phyloP scores from a whole-genome alignment of 2,888 invertebrate genomes.

The Steinernema carpocapsae region DNA sequence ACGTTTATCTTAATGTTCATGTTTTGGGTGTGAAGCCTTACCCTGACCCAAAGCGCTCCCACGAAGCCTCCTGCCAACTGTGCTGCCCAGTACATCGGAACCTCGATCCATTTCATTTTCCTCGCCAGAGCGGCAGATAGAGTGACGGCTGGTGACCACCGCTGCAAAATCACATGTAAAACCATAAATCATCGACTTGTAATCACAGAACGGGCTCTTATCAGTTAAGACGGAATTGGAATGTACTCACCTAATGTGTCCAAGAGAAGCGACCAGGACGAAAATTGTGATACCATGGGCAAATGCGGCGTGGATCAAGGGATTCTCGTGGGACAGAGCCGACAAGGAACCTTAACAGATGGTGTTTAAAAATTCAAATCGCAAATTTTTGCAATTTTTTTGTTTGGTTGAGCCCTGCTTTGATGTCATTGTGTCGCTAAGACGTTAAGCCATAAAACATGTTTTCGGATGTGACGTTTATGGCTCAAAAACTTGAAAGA shows the following conservation, averaged over 20 bases:
- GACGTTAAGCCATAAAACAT: no score
- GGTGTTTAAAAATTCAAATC: background rate
- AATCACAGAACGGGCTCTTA: background rate
- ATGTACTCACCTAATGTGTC: slow-evolving; percentile 48
- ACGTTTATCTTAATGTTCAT: background rate
- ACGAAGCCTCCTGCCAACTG: slow-evolving; percentile 70
- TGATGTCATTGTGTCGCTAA: no score
- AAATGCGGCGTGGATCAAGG: slow-evolving; percentile 57
- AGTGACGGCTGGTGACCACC: slow-evolving; percentile 72
- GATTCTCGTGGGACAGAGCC: slow-evolving; percentile 40
- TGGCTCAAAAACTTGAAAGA: background rate
- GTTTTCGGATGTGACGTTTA: no score
- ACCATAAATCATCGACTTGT: slow-evolving; percentile 1
- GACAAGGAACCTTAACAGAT: slow-evolving; percentile 48
- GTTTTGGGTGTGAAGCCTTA: slow-evolving; percentile 37
- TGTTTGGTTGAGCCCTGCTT: no score
- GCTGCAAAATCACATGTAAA: slow-evolving; percentile 53
- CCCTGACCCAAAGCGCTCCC: slow-evolving; percentile 66
- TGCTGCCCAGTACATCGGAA: slow-evolving; percentile 54
- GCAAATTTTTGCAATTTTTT: no score
- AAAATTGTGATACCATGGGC: slow-evolving; percentile 64
- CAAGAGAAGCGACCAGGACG: slow-evolving; percentile 57
- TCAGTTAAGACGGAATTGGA: background rate
- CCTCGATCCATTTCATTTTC: slow-evolving; percentile 49
- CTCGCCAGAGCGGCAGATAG: slow-evolving; percentile 64